Evolutionary conservation across 1,140 invertebrate genomes (phyloP).

Genomic region (Gerris buenoi): DNA sequence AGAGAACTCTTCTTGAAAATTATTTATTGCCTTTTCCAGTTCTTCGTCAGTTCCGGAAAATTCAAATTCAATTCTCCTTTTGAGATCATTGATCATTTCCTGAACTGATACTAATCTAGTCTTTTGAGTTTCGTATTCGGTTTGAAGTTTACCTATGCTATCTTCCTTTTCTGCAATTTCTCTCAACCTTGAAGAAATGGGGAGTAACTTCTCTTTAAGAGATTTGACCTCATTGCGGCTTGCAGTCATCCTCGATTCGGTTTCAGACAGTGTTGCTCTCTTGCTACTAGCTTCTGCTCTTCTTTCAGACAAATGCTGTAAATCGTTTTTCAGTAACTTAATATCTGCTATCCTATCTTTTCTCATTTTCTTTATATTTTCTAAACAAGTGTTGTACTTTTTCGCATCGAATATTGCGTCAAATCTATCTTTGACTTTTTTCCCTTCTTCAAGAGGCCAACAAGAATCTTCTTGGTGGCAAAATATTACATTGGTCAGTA

Average conservation of each 20-base stretch:
- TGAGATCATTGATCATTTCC: conserved; percentile 28
- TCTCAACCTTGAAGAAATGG: conserved; percentile 12
- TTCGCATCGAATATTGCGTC: conserved; percentile 95
- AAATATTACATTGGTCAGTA: conserved; percentile 93
- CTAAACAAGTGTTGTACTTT: conserved; percentile 84
- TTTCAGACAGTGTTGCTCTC: conserved; percentile 36
- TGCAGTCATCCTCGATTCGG: conserved; percentile 39
- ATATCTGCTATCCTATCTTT: conserved; percentile 34
- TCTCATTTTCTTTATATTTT: conserved; percentile 54
- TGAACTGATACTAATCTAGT: conserved; percentile 29
- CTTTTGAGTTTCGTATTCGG: conserved; percentile 32
- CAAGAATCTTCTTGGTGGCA: conserved; percentile 97
- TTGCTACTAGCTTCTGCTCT: conserved; percentile 40
- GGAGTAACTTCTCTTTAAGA: conserved; percentile 38
- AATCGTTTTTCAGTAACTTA: conserved; percentile 32
- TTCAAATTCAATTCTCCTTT: conserved; percentile 38
- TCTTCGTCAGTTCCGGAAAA: conserved; percentile 44
- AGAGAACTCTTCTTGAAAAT: conserved; percentile 30
- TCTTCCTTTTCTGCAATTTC: conserved; percentile 19
- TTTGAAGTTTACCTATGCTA: conserved; percentile 21
- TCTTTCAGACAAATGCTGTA: conserved; percentile 36
- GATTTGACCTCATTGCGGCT: conserved; percentile 44
- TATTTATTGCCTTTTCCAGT: conserved; percentile 41
- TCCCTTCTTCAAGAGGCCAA: conserved; percentile 88
- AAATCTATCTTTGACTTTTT: conserved; percentile 87